phyloP scores from a whole-genome alignment of 2,888 invertebrate species.

The Oegoconia quadripuncta region DNA sequence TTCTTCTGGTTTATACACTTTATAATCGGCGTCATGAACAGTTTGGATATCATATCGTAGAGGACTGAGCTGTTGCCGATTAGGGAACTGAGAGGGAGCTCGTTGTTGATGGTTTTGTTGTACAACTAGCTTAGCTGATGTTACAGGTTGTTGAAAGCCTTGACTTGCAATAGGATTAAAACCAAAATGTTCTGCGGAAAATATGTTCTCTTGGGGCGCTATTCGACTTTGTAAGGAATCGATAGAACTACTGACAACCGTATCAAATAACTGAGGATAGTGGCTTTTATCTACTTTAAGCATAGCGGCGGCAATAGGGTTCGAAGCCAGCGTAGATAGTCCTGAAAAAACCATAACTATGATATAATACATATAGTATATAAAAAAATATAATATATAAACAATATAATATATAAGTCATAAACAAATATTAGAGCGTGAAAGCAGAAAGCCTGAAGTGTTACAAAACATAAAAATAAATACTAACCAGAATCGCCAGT shows the following conservation, averaged over 20 bases:
- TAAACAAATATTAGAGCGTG: no score
- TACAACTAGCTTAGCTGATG: slow-evolving; percentile 51
- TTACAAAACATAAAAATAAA: slow-evolving; percentile 5
- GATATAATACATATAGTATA: slow-evolving; percentile 21
- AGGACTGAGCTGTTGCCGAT: slow-evolving; percentile 49
- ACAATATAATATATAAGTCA: slow-evolving; percentile 3
- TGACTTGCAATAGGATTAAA: slow-evolving; percentile 73
- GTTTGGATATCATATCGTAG: slow-evolving; percentile 68
- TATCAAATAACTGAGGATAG: slow-evolving; percentile 68
- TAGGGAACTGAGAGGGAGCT: slow-evolving; percentile 29
- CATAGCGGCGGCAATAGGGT: slow-evolving; percentile 61
- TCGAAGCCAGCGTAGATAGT: slow-evolving; percentile 65
- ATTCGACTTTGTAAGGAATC: slow-evolving; percentile 62
- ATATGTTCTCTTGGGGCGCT: slow-evolving; percentile 59
- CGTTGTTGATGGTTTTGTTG: slow-evolving; percentile 30
- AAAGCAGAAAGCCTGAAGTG: slow-evolving; percentile 11
- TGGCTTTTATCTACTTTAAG: slow-evolving; percentile 67
- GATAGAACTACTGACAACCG: slow-evolving; percentile 70
- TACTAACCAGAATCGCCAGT: slow-evolving; percentile 58
- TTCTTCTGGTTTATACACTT: slow-evolving; percentile 69
- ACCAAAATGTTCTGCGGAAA: slow-evolving; percentile 67
- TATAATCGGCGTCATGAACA: slow-evolving; percentile 70
- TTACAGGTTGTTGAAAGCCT: slow-evolving; percentile 50
- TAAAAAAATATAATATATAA: slow-evolving; percentile 6
- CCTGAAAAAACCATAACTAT: slow-evolving; percentile 57